Base-by-base conservation (phyloP, 2,888 invertebrate species). In the Odontocerum albicorne region DNA sequence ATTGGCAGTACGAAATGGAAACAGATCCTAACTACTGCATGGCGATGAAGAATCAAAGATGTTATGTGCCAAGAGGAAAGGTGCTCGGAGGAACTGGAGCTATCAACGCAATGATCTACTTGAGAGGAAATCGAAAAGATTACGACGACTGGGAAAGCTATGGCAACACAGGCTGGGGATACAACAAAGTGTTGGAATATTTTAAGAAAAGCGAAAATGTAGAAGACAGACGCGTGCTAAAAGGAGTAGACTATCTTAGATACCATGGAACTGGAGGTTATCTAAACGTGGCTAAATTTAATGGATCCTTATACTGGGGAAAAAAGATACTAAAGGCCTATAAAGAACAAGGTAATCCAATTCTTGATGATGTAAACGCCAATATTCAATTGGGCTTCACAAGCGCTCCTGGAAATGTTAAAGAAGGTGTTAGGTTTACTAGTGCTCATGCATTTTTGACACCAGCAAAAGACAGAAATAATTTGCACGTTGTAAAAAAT, bases 21-120 rank as follows among this genome's bases (percentile, higher is more conserved):
- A 69, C 72, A 3, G 66, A 69, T 57, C 67, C 73, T 17, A 68
- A 70, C 15, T 68, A 68, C 36, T 76, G 78, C 36, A 72, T 72
- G 60, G 68, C 72, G 39, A 77, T 75, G 45, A 70, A 64, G 62
- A 63, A 69, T 45, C 66, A 71, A 40, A 64, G 68, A 43, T 74
- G 74, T 50, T 68, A 68, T 10, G 84, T 85, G 85, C 79, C 83
- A 17, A 77, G 84, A 53, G 88, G 88, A 0, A 86, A 83, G 64
- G 77, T 80, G 54, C 70, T 85, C 64, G 84, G 85, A 21, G 85
- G 85, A 3, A 79, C 79, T 0, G 82, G 82, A 44, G 74, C 78
- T 2, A 71, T 84, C 15, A 85, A 85, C 64, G 82, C 77, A 35
- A 83, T 84, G 78, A 69, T 85, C 49, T 84, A 83, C 64, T 70